Evolutionary conservation across 2,797 vertebrate species (phyloP), one percentile per base, ranked within the genome.

Genomic region (Melanotaenia pygmaea): DNA sequence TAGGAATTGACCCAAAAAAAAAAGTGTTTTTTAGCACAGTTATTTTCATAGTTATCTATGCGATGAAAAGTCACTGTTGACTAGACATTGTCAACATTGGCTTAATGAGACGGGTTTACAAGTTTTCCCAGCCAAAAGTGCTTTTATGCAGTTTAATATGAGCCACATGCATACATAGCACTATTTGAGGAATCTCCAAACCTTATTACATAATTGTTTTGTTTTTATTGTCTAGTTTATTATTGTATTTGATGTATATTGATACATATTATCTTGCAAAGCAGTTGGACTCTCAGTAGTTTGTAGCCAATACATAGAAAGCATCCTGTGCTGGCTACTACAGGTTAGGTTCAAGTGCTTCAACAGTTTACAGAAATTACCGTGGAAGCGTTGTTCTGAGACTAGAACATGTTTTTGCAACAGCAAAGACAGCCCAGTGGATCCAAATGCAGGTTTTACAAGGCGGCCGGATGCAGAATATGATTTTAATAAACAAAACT

Each of bases 71-170:
- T 85, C 74, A 88, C 82, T 86, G 79, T 73, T 86, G 82, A 90
- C 76, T 65, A 65, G 83, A 72, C 84, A 74, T 81, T 83, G 85
- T 82, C 81, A 83, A 73, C 70, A 80, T 54, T 32, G 64, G 68
- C 76, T 86, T 86, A 85, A 88, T 89, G 79, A 82, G 70, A 83
- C 74, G 66, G 58, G 72, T 79, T 86, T 82, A 74, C 71, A 70
- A 35, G 32, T 67, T 68, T 64, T 71, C 72, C 68, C 76, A 65
- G 79, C 67, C 77, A 81, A 74, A 80, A 76, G 73, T 86, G 77
- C 88, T 86, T 77, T 80, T 77, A 76, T 82, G 74, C 51, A 37
- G 59, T 59, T 59, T 74, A 76, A 84, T 80, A 40, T 82, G 64
- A 83, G 76, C 77, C 72, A 71, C 18, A 47, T 47, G 5, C 38